These are phyloP conservation scores for Loris lydekkerianus DNA, from an alignment of 2,797 vertebrate genomes.

Conservation along the genomic window DNA sequence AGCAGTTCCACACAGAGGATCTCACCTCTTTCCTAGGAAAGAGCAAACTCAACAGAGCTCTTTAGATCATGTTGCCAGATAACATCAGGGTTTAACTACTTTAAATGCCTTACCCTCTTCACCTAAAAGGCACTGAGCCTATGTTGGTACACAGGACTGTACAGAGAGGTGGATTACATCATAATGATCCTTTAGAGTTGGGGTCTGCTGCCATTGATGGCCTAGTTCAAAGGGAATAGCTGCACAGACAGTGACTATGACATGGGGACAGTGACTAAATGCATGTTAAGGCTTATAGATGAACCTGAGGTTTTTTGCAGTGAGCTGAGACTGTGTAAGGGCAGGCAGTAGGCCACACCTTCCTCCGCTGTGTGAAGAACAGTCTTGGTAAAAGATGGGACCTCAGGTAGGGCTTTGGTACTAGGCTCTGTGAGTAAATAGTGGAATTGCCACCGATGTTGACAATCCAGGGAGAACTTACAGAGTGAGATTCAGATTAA, in stretches of 20 bases:
- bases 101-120: not conserved
- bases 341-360: not conserved
- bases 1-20: not conserved
- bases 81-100: not conserved
- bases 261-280: not conserved
- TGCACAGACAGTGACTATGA: not conserved
- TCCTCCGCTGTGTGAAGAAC: not conserved
- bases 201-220: not conserved
- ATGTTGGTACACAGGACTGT: not conserved
- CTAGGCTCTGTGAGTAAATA: not conserved
- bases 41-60: not conserved
- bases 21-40: not conserved
- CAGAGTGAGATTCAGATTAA: not conserved
- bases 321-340: not conserved
- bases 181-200: not conserved
- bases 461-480: not conserved
- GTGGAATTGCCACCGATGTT: rapidly evolving
- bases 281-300: not conserved
- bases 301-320: not conserved
- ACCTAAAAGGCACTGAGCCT: not conserved
- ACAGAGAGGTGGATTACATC: not conserved
- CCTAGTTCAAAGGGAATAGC: not conserved
- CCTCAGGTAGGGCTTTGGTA: not conserved
- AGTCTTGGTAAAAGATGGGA: not conserved
- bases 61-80: not conserved